Evolutionary conservation across 1,140 invertebrate species (phyloP), one percentile per base, ranked within the genome.

Genomic region (Diachasmimorpha longicaudata): DNA sequence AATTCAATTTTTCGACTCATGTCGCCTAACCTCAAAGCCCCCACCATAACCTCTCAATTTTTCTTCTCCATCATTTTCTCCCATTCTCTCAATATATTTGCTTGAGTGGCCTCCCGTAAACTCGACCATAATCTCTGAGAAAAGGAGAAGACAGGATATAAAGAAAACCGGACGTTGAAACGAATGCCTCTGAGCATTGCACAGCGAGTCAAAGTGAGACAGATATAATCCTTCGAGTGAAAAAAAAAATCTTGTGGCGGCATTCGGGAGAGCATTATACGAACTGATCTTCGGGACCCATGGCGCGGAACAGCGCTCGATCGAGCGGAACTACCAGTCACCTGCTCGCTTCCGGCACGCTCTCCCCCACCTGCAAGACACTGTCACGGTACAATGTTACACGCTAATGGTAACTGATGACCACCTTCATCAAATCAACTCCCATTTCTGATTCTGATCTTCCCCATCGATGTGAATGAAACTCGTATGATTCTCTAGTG

Each of bases 311-410:
- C 88, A 88, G 86, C 77, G 81, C 79, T 85, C 88, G 86, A 89
- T 89, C 81, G 85, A 87, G 88, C 85, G 85, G 87, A 89, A 89
- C 88, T 87, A 85, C 87, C 84, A 85, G 86, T 88, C 88, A 88
- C 87, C 87, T 89, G 87, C 84, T 88, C 84, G 84, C 85, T 88
- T 89, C 87, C 87, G 87, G 87, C 87, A 87, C 83, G 82, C 82
- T 79, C 79, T 82, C 78, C 72, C 71, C 58, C 58, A 63, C 58
- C 58, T 63, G 58, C 58, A 31, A 25, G 23, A 63, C 23, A 63
- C 19, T 63, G 58, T 63, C 58, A 63, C 58, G 58, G 58, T 63
- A 63, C 58, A 63, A 25, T 14, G 19, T 63, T 63, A 63, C 23
- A 63, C 23, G 21, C 23, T 63, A 31, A 63, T 31, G 11, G 58